Evolutionary conservation across 1,140 invertebrate genomes (phyloP), one percentile per base, ranked within the genome.

Genomic region (Cotesia vestalis): DNA sequence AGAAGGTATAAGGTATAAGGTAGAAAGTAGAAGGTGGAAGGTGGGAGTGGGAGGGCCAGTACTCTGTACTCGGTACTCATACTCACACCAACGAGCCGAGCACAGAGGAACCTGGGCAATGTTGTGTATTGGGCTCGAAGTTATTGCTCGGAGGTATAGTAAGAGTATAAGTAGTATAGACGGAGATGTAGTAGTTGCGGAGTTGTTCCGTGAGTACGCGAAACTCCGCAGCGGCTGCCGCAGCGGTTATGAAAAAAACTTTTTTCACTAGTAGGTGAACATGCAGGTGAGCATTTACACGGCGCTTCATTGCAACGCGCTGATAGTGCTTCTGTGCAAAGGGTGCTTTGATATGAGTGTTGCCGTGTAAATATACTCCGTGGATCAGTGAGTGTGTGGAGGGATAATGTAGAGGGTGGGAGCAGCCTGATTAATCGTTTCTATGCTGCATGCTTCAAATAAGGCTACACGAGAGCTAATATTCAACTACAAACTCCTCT

Each of bases 211-310:
- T 67, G 66, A 67, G 66, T 67, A 67, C 66, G 46, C 66, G 51
- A 72, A 72, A 72, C 70, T 72, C 70, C 70, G 70, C 70, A 72
- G 70, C 63, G 70, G 4, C 51, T 72, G 70, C 70, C 70, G 70
- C 70, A 72, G 62, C 55, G 70, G 64, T 72, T 64, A 64, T 66
- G 52, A 59, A 66, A 72, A 72, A 72, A 71, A 66, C n/a, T 38
- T 69, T 69, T 60, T 59, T 59, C 35, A 40, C 40, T 70, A 46
- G 60, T 20, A n/a, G 17, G 8, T 61, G 20, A 5, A 5, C 4
- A 20, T 61, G 3, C 34, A 4, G 4, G 8, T 46, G 40, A 20
- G 14, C 38, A 46, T 52, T 17, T 51, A 51, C 38, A 52, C n/a
- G 60, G 9, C 36, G 36, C 36, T 62, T 62, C 8, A 62, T 62